Conservation (phyloP, 2,113 vertebrate genomes). For the Charadrius vociferus region DNA sequence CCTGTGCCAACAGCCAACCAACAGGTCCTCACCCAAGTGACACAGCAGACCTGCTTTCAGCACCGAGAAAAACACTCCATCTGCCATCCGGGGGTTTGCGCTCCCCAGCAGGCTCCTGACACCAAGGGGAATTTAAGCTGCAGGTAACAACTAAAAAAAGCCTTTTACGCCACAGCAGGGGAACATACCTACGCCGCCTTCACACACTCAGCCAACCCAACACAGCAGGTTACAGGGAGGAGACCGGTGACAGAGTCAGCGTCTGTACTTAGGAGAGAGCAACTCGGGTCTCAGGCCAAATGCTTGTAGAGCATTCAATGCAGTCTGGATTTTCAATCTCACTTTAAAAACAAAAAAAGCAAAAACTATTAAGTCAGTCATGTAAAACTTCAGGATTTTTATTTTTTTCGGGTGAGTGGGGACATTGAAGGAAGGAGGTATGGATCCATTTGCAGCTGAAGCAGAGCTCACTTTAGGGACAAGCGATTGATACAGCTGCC, state of each 20-base stretch:
- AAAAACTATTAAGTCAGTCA: not conserved
- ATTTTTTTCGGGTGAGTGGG: accelerated
- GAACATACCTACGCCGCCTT: not conserved
- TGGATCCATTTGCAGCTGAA: not conserved
- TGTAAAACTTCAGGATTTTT: not conserved
- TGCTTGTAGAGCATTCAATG: not conserved
- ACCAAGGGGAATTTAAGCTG: not conserved
- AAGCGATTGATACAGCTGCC: not conserved
- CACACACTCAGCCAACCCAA: not conserved
- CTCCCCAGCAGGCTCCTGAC: not conserved
- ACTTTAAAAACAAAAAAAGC: not conserved
- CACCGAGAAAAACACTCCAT: not conserved
- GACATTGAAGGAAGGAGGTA: not conserved
- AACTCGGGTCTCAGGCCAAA: not conserved
- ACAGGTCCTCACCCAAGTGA: not conserved
- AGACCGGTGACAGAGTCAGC: not conserved
- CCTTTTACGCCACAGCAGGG: not conserved
- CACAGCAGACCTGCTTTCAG: not conserved
- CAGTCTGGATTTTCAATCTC: not conserved
- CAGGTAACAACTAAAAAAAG: not conserved
- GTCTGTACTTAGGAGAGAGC: accelerated
- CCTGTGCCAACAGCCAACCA: not conserved
- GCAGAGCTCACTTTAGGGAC: not conserved
- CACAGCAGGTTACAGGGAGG: not conserved
- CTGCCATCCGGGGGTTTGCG: not conserved